phyloP scores from a whole-genome alignment of 2,797 vertebrate genomes.

The Galago senegalensis region DNA sequence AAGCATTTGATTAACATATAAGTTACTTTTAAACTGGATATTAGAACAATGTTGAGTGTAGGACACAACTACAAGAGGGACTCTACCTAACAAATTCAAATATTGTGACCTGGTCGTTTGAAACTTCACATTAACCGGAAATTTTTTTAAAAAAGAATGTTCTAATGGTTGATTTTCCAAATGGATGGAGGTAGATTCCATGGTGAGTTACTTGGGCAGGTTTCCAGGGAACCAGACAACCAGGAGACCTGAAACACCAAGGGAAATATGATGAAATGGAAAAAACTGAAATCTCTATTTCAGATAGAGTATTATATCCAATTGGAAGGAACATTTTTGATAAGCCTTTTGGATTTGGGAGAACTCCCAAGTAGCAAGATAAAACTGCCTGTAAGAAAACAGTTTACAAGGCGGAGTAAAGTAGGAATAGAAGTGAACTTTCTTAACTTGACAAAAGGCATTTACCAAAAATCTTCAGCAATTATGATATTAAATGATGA shows the following conservation, averaged over 20 bases:
- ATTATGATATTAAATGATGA: background rate
- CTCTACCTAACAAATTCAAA: no score
- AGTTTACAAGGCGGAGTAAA: background rate
- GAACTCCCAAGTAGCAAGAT: background rate
- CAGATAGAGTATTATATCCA: background rate
- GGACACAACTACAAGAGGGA: no score
- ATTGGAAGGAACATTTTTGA: background rate
- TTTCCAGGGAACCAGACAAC: background rate
- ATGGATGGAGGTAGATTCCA: background rate
- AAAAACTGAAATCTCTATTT: background rate
- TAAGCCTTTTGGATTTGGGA: background rate
- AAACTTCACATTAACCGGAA: no score
- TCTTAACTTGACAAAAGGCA: background rate
- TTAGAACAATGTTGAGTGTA: background rate
- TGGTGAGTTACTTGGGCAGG: background rate
- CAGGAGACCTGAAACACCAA: background rate
- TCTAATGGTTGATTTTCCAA: background rate
- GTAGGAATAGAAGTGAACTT: background rate
- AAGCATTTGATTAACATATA: background rate
- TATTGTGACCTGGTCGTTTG: no score
- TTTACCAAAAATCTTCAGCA: slow-evolving; percentile 1
- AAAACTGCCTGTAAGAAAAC: background rate
- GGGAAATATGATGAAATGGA: background rate
- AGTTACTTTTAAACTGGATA: background rate
- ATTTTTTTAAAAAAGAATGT: background rate